A percentile compares a stretch with the other conserved stretches of the same genome.
These are phyloP conservation scores for Antedon mediterranea DNA, from an alignment of 53 echinoderm and acorn worm species.

Conservation along the genomic window DNA sequence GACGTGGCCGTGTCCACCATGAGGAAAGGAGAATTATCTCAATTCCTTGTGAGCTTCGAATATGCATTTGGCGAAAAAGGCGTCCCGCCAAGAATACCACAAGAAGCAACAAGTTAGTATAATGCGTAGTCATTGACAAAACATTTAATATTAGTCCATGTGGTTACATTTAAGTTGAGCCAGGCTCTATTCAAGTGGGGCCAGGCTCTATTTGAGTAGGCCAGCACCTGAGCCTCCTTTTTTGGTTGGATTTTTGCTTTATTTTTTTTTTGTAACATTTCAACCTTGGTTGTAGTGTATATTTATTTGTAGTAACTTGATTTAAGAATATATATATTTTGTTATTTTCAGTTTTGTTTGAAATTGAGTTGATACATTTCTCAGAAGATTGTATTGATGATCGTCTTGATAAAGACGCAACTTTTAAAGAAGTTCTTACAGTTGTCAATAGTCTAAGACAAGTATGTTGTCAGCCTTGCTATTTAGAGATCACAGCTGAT, in stretches of 20 bases:
- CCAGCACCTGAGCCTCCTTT: too few relatives aligned
- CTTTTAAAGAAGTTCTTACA: slow-evolving; percentile 40
- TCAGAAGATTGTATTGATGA: slow-evolving; percentile 37
- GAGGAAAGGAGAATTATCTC: slow-evolving; percentile 68
- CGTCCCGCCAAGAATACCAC: slow-evolving; percentile 65
- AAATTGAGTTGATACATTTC: slow-evolving; percentile 56
- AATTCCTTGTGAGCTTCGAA: slow-evolving; percentile 49
- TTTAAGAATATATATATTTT: neutral
- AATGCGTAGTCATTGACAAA: too few relatives aligned
- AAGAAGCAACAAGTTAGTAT: slow-evolving; percentile 49
- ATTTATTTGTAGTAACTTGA: neutral
- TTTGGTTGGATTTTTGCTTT: too few relatives aligned
- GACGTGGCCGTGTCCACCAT: slow-evolving; percentile 71
- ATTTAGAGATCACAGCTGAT: too few relatives aligned
- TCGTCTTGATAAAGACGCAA: slow-evolving; percentile 25
- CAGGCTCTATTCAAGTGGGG: too few relatives aligned
- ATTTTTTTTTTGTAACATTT: too few relatives aligned
- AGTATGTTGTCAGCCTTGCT: slow-evolving; percentile 31
- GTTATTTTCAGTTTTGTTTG: slow-evolving; percentile 50
- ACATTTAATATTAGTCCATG: too few relatives aligned
- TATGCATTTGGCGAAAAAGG: slow-evolving; percentile 62
- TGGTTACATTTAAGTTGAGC: too few relatives aligned
- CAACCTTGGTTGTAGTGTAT: too few relatives aligned
- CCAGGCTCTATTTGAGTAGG: too few relatives aligned
- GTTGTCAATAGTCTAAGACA: slow-evolving; percentile 34